Evolutionary conservation across 2,797 vertebrate species (phyloP).

Genomic region (Mycteria americana): DNA sequence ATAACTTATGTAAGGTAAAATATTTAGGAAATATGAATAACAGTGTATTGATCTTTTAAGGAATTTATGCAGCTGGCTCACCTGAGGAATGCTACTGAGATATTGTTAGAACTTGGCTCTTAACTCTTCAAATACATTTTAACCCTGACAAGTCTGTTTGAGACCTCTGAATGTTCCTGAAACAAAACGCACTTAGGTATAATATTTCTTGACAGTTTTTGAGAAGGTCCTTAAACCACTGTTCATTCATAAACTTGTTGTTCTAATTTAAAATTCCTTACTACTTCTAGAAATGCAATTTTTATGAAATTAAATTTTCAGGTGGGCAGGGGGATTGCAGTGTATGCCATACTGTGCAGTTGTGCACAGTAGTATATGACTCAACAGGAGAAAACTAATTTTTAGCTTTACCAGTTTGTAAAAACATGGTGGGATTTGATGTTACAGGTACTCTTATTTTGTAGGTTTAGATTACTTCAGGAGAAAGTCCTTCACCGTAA

Average conservation of each 20-base stretch:
- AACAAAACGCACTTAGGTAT: background rate
- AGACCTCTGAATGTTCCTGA: background rate
- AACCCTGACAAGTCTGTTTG: background rate
- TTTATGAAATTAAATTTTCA: background rate
- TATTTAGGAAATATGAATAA: background rate
- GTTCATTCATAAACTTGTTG: background rate
- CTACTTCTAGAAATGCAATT: background rate
- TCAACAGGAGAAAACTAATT: background rate
- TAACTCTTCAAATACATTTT: background rate
- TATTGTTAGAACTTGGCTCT: background rate
- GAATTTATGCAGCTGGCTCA: background rate
- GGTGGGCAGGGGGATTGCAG: background rate
- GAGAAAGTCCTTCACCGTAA: background rate
- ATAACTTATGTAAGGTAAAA: background rate
- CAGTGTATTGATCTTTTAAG: background rate
- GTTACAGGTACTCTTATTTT: background rate
- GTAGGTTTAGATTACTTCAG: background rate
- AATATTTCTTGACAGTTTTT: background rate
- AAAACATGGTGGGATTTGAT: background rate
- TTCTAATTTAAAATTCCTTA: background rate
- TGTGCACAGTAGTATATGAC: background rate
- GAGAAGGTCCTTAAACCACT: background rate
- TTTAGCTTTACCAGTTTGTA: background rate
- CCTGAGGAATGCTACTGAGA: background rate
- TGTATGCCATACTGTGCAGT: background rate